Base-by-base conservation (phyloP, 2,888 invertebrate genomes). In the Ennomos quercinarius region DNA sequence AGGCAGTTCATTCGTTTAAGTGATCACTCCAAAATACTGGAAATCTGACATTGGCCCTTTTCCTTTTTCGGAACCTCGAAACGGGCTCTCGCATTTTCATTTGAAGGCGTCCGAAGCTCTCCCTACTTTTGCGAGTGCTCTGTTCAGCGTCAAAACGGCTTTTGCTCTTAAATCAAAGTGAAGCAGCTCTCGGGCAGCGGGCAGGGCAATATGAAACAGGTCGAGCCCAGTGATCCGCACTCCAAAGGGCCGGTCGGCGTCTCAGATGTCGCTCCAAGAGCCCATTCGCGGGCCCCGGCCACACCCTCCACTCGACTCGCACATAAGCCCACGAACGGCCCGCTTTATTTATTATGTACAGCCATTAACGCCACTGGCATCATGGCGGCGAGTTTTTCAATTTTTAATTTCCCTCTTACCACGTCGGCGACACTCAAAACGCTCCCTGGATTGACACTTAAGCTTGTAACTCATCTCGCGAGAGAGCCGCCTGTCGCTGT, bases 311-410 rank as follows among this genome's bases (percentile, higher is more conserved):
- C 91, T 91, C 86, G 83, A 88, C 86, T 79, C 81, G 84, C 90
- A 92, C 86, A 91, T 92, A 91, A 89, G 90, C 91, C 84, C 82
- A 87, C 86, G 74, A 83, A 81, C 87, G 83, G 81, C 83, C 84
- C 87, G 88, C 89, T 89, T 90, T 92, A 91, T 91, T 91, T 90
- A 91, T 91, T 91, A 92, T 92, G 91, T 91, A 91, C 90, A 87
- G 87, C 89, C 87, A 91, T 92, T 91, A 91, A 89, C 89, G 88
- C 88, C 85, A 87, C 84, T 78, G 84, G 85, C 90, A 87, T 89
- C 85, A 91, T 92, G 91, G 92, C 90, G 90, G 87, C 85, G 81
- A 83, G 84, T 85, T 91, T 90, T 91, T 90, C 85, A 90, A 89
- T 91, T 91, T 91, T 91, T 89, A 89, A 91, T 91, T 91, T 90